Evolutionary conservation across 2,113 vertebrate genomes (phyloP).

Genomic region (Alouatta palliata): DNA sequence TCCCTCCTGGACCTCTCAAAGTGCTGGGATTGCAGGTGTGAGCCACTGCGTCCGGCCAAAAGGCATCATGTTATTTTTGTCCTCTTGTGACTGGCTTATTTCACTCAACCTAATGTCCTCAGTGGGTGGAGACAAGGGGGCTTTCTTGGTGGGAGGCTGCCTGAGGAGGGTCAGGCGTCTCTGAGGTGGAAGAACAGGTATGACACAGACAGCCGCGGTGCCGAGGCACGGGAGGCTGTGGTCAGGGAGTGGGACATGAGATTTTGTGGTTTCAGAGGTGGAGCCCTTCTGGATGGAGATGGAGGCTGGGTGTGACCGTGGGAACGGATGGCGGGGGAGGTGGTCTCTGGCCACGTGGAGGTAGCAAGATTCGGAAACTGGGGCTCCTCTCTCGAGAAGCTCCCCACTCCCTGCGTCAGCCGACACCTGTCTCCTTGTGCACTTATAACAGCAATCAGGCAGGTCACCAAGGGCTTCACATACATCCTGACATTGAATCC

Average conservation of each 20-base stretch:
- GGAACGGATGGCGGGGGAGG: neutral
- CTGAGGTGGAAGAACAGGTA: neutral
- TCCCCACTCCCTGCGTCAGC: too few relatives aligned
- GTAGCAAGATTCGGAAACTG: neutral
- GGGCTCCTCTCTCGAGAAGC: neutral
- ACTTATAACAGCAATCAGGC: neutral
- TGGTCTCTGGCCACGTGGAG: neutral
- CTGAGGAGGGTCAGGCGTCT: neutral
- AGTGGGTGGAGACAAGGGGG: neutral
- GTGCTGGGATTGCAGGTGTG: too few relatives aligned
- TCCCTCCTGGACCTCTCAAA: too few relatives aligned
- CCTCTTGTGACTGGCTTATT: too few relatives aligned
- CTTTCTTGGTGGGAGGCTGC: neutral
- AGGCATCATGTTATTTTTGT: too few relatives aligned
- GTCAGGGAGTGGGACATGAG: neutral
- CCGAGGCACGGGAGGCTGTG: neutral
- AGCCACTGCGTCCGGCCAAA: too few relatives aligned
- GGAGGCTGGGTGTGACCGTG: neutral
- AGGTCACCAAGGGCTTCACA: neutral
- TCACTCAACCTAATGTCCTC: too few relatives aligned
- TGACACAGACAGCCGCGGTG: neutral
- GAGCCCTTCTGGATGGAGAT: neutral
- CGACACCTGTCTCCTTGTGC: neutral
- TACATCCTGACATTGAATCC: fast-evolving
- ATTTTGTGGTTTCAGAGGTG: neutral